Evolutionary conservation across 2,888 invertebrate species (phyloP).

Genomic region (Neoascia interrupta): DNA sequence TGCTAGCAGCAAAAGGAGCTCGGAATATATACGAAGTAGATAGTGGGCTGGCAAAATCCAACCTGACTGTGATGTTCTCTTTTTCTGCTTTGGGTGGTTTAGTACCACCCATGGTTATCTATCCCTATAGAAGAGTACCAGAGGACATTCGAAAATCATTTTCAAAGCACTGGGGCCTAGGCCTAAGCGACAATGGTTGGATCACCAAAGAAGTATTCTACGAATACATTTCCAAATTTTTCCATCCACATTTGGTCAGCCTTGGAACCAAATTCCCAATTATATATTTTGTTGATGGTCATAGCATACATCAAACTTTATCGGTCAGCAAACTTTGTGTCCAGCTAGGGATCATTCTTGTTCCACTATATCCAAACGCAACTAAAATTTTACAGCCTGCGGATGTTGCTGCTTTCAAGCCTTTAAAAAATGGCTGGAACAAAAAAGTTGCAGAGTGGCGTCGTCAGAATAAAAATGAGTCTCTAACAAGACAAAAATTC

Average conservation of each 20-base stretch:
- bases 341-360: not conserved
- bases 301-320: not conserved
- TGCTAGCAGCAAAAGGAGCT: not conserved
- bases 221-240: constrained; percentile 30
- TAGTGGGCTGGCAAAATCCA: not conserved
- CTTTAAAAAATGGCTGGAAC: not conserved
- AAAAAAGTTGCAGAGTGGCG: not conserved
- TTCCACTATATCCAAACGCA: constrained; percentile 5
- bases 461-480: not conserved
- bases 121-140: not conserved
- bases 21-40: not conserved
- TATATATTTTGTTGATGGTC: not conserved
- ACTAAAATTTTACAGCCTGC: constrained; percentile 9
- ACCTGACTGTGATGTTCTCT: not conserved
- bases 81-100: not conserved
- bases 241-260: not conserved
- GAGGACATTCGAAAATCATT: constrained; percentile 1
- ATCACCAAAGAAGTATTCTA: too few relatives aligned
- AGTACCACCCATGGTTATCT: not conserved
- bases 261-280: not conserved
- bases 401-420: constrained; percentile 1
- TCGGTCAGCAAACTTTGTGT: not conserved
- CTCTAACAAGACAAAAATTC: not conserved
- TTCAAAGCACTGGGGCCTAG: not conserved
- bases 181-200: too few relatives aligned